Evolutionary conservation across 1,140 invertebrate species (phyloP).

Genomic region (Brachionus paranguensis): DNA sequence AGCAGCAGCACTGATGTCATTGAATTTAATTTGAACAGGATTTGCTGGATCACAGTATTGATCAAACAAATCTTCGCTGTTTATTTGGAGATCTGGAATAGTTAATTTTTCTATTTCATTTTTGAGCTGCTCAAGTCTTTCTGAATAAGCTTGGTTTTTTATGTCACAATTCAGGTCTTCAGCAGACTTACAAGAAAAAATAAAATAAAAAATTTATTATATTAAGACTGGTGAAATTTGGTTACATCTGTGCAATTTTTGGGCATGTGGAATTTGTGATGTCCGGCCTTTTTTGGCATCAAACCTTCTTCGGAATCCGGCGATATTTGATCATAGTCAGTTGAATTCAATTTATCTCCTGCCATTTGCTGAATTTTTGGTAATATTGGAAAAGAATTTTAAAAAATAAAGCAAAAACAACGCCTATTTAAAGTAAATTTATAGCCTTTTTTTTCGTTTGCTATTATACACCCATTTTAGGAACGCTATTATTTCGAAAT

Average conservation of each 20-base stretch:
- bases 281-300: neutral
- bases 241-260: neutral
- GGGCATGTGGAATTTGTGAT: neutral
- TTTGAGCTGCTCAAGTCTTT: neutral
- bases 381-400: neutral
- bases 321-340: neutral
- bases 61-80: slow-evolving; percentile 56
- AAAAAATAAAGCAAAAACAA: neutral
- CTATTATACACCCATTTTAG: neutral
- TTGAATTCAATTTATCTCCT: neutral
- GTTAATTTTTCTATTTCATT: neutral
- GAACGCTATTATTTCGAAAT: neutral
- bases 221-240: neutral
- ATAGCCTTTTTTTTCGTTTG: neutral
- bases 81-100: slow-evolving; percentile 3
- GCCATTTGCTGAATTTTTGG: neutral
- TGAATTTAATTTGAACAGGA: slow-evolving; percentile 70
- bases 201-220: neutral
- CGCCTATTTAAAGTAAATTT: neutral
- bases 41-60: slow-evolving; percentile 70
- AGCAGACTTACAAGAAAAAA: neutral
- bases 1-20: slow-evolving; percentile 80
- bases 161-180: neutral
- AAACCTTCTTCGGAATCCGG: neutral
- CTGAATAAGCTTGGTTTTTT: neutral